Base-by-base conservation (phyloP, 23 tunicate species). In the Ciona savignyi region DNA sequence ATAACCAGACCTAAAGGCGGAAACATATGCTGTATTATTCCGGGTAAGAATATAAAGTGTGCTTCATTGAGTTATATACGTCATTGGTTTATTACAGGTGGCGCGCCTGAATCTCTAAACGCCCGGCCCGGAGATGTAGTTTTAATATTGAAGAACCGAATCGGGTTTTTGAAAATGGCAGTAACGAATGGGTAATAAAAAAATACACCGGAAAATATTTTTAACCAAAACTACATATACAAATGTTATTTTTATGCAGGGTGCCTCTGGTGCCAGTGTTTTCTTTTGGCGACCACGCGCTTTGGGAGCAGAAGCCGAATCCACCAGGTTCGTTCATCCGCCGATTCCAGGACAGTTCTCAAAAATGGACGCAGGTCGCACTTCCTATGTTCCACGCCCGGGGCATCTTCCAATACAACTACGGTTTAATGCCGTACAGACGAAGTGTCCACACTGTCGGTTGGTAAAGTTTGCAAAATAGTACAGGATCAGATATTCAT, bases 331-430 rank as follows among this genome's bases (percentile, higher is more conserved):
- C 97, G 0, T 32, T 30, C 23, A 49, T 77, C 2, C 70, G 80
- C 26, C 21, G 23, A 23, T 84, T 91, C 51, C 97, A 91, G 49
- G 83, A 80, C n/a, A 27, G 62, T 23, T 63, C 82, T 3, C 65
- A 49, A 77, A 84, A 80, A 26, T 91, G 77, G 78, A 23, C 81
- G 34, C 76, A 79, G 4, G 75, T 86, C 62, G 88, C 94, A 25
- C 78, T 93, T 24, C 98, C 98, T 11, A 27, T 66, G 29, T 93
- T 93, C 60, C 93, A 93, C 51, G 98, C 83, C 4, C 74, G 97
- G 4, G 97, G 97, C 34, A 75, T 84, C 11, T 91, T 91, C 60
- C 97, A 91, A 34, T 91, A 91, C 78, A 84, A 71, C 64, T 91
- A 63, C 62, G 97, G 97, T 2, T 23, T 91, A 23, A 78, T 91